Percentiles rank a stretch among this genome's conserved stretches.
Evolutionary conservation across 2,888 invertebrate genomes (phyloP).

Genomic region (Cacoxenus indagator): DNA sequence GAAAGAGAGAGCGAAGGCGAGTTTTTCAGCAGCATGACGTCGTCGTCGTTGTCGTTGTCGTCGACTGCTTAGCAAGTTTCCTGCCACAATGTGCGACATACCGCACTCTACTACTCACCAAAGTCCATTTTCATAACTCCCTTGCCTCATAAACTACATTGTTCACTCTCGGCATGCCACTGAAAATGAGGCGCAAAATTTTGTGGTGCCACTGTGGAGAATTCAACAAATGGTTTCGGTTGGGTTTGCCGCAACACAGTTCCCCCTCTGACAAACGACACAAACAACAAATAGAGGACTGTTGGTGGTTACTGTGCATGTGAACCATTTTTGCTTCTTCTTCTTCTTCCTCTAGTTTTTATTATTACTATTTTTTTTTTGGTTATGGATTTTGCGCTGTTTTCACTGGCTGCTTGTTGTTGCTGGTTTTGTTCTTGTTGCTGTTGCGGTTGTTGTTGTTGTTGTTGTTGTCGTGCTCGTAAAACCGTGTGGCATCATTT

Average conservation of each 20-base stretch:
- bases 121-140: conserved; percentile 14
- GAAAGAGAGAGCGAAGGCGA: not conserved
- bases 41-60: not conserved
- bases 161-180: conserved; percentile 27
- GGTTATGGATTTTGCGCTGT: no score
- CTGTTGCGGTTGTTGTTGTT: conserved; percentile 10
- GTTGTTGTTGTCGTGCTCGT: conserved; percentile 23
- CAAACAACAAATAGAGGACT: not conserved
- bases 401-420: no score
- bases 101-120: not conserved
- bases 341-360: no score
- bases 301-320: not conserved
- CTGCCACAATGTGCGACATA: conserved; percentile 41
- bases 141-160: not conserved
- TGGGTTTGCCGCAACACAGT: conserved; percentile 28
- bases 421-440: not conserved
- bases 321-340: not conserved
- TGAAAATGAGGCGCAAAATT: conserved; percentile 65
- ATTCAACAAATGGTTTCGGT: conserved; percentile 62
- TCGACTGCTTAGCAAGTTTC: conserved; percentile 60
- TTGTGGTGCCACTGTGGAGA: conserved; percentile 46
- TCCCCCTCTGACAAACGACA: conserved; percentile 22
- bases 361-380: no score
- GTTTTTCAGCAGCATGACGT: conserved; percentile 2
- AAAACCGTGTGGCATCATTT: conserved; percentile 49